Evolutionary conservation across 2,113 vertebrate genomes (phyloP), one percentile per base, ranked within the genome.

Genomic region (Neolamprologus brichardi): DNA sequence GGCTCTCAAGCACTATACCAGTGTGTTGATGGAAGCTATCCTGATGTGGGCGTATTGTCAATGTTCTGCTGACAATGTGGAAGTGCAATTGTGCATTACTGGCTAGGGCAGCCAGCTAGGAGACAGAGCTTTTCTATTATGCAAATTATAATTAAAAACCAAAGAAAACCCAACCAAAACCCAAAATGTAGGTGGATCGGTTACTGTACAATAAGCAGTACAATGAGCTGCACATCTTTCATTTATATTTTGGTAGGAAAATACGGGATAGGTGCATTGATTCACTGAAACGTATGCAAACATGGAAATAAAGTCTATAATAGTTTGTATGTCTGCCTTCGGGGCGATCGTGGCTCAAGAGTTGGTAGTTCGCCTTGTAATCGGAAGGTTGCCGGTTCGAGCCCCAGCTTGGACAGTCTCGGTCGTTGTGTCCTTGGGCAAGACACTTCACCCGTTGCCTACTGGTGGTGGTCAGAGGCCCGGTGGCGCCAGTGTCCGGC

Each of bases 321-420:
- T 67, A 14, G n/a, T 67, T 67, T 20, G 34, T 23, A 14, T 39
- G 62, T 5, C 7, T 14, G n/a, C n/a, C 34, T 5, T 52, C 1
- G 0, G 18, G 51, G 18, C 0, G 3, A 46, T 51, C 8, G 3
- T 6, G 51, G 51, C 51, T 52, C 51, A 52, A 52, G 51, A 11
- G 51, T 52, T 52, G 18, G 51, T 0, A 20, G 51, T 52, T 52
- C 0, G 0, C 5, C 18, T 20, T 52, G 18, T 10, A n/a, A 52
- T 52, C 0, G 1, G 18, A n/a, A 52, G 18, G 8, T 52, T 52
- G 49, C 49, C 0, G 1, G 8, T 52, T 52, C 0, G 2, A n/a
- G 49, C 18, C 49, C 49, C 1, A 0, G 49, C 0, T 52, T 1
- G 8, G 18, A n/a, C 49, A 52, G 49, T n/a, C 49, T 52, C 0